Conservation (phyloP, 1,140 invertebrate genomes). For the Meloidogyne floridensis region DNA sequence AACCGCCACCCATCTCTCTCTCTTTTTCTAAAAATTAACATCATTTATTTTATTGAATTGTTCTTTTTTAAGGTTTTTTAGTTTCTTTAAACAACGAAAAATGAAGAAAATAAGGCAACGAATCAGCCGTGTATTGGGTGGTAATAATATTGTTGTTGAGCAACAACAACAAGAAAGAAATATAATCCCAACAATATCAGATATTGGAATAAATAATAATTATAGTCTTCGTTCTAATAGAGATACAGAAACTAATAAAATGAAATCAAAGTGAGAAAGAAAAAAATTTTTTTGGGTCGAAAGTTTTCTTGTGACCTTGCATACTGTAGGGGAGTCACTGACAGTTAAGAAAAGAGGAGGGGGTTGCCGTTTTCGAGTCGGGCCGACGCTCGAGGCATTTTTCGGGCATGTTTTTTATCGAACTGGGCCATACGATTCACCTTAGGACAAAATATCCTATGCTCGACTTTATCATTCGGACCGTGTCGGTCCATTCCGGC, state of each 20-base stretch:
- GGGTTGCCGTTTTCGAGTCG: no score
- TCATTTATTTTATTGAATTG: slow-evolving; percentile 10
- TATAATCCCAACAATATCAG: not conserved
- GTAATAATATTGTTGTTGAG: not conserved
- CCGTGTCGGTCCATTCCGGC: no score
- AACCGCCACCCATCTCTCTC: not conserved
- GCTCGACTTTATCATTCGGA: no score
- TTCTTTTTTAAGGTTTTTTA: not conserved
- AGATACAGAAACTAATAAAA: not conserved
- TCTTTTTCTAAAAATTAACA: not conserved
- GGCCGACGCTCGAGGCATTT: no score
- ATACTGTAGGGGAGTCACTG: no score
- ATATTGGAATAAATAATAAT: not conserved
- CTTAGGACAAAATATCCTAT: no score
- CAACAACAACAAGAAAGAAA: not conserved
- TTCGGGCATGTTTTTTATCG: no score
- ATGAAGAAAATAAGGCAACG: slow-evolving; percentile 29
- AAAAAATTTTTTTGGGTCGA: not conserved
- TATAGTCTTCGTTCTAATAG: not conserved
- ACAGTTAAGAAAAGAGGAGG: no score
- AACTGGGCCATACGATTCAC: no score
- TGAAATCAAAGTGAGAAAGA: not conserved
- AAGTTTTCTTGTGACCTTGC: no score
- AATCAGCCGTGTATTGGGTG: slow-evolving; percentile 13
- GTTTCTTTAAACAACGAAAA: not conserved